Percentiles rank a stretch among this genome's conserved stretches.
These are phyloP conservation scores for Drosophila bipectinata DNA, from an alignment of 1,140 invertebrate species.

Conservation along the genomic window DNA sequence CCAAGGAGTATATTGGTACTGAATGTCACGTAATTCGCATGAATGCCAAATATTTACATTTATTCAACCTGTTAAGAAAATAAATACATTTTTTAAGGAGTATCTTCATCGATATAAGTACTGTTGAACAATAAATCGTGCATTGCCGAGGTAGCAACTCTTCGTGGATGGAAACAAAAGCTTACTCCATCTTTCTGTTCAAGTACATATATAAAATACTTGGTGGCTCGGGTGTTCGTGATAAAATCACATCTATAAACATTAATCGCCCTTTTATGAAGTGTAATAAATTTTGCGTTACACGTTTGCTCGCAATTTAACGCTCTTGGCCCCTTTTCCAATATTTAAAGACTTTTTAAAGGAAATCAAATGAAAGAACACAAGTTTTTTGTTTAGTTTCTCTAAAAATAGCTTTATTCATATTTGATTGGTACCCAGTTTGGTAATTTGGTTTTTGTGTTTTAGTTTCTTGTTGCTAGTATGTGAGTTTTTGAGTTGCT, in stretches of 20 bases:
- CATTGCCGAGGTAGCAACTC: slow-evolving; percentile 15
- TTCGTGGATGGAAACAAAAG: slow-evolving; percentile 6
- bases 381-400: slow-evolving; percentile 55
- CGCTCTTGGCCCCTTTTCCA: slow-evolving; percentile 11
- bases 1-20: background rate
- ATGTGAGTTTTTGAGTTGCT: slow-evolving; percentile 46
- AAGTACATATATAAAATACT: slow-evolving; percentile 11
- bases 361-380: slow-evolving; percentile 15
- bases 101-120: background rate
- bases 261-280: slow-evolving; percentile 82
- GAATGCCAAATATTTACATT: slow-evolving; percentile 1
- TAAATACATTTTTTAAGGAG: background rate
- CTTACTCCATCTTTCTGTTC: slow-evolving; percentile 4
- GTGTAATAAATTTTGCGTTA: slow-evolving; percentile 73
- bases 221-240: slow-evolving; percentile 58
- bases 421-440: slow-evolving; percentile 81
- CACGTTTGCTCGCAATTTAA: slow-evolving; percentile 60
- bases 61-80: background rate
- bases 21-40: background rate
- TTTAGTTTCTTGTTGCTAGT: slow-evolving; percentile 36
- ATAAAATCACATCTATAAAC: slow-evolving; percentile 82
- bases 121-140: background rate
- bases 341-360: slow-evolving; percentile 7
- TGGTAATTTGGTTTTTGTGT: slow-evolving; percentile 66
- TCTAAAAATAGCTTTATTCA: slow-evolving; percentile 81